phyloP scores from a whole-genome alignment of 2,113 vertebrate genomes.

The Suncus etruscus region DNA sequence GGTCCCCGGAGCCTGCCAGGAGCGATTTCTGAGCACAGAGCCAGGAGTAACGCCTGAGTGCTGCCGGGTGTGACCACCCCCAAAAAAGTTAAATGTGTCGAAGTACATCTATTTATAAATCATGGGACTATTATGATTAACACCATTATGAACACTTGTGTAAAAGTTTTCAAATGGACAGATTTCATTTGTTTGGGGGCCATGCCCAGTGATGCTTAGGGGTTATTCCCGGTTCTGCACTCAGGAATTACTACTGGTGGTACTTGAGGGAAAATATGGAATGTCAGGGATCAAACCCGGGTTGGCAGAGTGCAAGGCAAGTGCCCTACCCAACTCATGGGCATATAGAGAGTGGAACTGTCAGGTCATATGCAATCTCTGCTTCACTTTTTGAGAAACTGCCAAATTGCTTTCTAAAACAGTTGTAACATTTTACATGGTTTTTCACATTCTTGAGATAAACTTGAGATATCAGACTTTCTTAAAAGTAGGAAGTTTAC shows the following conservation, averaged over 20 bases:
- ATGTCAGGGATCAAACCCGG: too few relatives aligned
- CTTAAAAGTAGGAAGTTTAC: constrained; percentile 22
- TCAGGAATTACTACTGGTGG: too few relatives aligned
- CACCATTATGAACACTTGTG: background rate
- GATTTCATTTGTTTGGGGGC: background rate
- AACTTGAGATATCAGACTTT: constrained; percentile 33
- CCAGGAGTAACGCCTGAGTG: too few relatives aligned
- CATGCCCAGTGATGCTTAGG: too few relatives aligned
- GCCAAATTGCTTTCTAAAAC: constrained; percentile 20
- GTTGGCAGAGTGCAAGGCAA: too few relatives aligned
- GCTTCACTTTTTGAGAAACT: constrained; percentile 40
- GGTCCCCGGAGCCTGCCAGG: too few relatives aligned
- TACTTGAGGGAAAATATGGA: too few relatives aligned
- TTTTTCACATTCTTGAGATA: constrained; percentile 29
- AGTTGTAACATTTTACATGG: background rate
- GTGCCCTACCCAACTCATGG: background rate
- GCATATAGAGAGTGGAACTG: background rate
- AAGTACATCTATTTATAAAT: too few relatives aligned
- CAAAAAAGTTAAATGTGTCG: background rate
- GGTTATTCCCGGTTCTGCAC: too few relatives aligned
- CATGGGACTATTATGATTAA: background rate
- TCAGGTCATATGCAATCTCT: background rate
- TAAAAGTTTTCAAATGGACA: background rate
- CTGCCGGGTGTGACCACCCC: too few relatives aligned
- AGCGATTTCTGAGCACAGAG: too few relatives aligned